These are phyloP conservation scores for Anhinga anhinga DNA, from an alignment of 2,113 vertebrate genomes.

Conservation along the genomic window DNA sequence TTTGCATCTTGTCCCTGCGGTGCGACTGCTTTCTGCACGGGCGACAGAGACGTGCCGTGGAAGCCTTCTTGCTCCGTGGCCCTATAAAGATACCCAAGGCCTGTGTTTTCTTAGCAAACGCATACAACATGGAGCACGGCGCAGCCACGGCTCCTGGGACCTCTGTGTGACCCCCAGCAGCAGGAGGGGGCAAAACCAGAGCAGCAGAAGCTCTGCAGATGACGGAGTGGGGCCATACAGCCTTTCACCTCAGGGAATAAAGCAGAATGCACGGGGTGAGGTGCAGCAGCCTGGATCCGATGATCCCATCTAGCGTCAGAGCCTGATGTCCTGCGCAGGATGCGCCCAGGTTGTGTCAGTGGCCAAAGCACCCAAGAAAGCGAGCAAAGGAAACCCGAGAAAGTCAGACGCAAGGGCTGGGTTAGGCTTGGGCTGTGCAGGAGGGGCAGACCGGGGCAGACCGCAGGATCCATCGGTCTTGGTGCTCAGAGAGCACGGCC, in stretches of 20 bases:
- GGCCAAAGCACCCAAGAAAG: background rate
- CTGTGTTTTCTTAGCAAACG: background rate
- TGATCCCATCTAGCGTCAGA: background rate
- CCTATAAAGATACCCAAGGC: background rate
- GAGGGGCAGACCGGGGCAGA: no score
- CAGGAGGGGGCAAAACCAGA: background rate
- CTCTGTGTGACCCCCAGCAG: background rate
- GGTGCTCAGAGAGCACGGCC: background rate
- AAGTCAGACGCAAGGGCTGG: background rate
- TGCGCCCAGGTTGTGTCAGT: background rate
- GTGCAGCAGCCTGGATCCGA: no score
- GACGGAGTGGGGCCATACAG: background rate
- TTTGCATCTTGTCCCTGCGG: background rate
- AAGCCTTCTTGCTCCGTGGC: background rate
- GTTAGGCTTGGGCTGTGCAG: no score
- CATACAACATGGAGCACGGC: background rate
- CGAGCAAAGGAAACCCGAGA: no score
- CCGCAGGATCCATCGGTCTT: background rate
- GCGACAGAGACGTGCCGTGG: rapidly evolving
- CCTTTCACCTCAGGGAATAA: background rate
- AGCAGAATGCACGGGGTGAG: background rate
- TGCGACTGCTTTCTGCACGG: background rate
- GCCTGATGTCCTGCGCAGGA: background rate
- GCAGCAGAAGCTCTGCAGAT: background rate
- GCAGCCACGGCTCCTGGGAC: background rate